Evolutionary conservation across 1,140 invertebrate genomes (phyloP).

Genomic region (Procambarus clarkii): DNA sequence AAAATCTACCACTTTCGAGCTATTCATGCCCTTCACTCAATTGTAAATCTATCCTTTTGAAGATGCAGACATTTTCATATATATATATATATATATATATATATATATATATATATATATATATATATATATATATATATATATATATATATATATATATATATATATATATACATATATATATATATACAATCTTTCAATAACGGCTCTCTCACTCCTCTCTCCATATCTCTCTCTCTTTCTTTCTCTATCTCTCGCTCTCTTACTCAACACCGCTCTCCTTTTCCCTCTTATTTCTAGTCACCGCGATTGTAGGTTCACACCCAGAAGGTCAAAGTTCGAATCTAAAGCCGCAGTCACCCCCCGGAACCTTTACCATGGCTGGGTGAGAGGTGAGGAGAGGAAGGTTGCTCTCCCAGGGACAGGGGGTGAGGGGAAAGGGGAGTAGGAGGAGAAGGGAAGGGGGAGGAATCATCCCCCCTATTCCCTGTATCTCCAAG

Average conservation of each 20-base stretch:
- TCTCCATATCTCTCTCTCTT: constrained; percentile 9
- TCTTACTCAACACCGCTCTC: not conserved
- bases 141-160: not conserved
- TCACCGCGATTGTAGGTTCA: not conserved
- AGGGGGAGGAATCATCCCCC: not conserved
- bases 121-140: too few relatives aligned
- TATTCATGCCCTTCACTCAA: too few relatives aligned
- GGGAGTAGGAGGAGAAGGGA: not conserved
- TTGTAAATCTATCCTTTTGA: too few relatives aligned
- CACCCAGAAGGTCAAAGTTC: not conserved
- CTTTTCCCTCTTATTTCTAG: not conserved
- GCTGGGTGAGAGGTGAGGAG: too few relatives aligned
- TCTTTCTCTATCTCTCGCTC: not conserved
- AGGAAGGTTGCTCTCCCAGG: too few relatives aligned
- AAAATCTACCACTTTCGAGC: too few relatives aligned
- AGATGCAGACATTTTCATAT: too few relatives aligned
- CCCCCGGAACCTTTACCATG: not conserved
- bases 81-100: too few relatives aligned
- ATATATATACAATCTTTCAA: not conserved
- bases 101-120: too few relatives aligned
- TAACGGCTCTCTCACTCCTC: not conserved
- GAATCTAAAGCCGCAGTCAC: not conserved
- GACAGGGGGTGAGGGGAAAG: not conserved
- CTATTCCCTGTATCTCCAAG: not conserved
- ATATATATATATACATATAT: not conserved